phyloP scores from a whole-genome alignment of 2,113 vertebrate species.

The Tympanuchus pallidicinctus region DNA sequence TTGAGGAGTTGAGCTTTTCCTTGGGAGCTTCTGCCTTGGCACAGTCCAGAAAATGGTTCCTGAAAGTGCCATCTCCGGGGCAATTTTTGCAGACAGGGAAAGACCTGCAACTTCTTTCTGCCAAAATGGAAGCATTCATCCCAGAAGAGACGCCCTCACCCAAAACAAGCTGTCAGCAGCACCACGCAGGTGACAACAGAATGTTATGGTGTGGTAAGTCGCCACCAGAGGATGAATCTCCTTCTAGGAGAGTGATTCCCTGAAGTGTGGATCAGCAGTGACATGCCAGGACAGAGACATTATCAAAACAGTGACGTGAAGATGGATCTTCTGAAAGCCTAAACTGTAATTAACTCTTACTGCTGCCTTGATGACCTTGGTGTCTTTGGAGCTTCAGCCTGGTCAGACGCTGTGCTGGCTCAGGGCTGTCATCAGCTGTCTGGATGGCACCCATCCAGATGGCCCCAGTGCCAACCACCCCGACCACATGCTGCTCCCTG shows the following conservation, averaged over 20 bases:
- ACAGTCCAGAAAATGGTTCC: neutral
- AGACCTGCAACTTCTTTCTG: neutral
- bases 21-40: neutral
- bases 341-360: neutral
- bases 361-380: conserved; percentile 4
- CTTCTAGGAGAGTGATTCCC: neutral
- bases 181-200: neutral
- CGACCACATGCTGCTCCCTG: conserved; percentile 79
- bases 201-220: neutral
- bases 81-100: neutral
- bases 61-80: neutral
- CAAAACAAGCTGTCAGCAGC: neutral
- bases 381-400: neutral
- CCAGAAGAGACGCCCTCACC: neutral
- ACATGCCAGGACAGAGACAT: conserved; percentile 52
- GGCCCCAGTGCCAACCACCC: conserved; percentile 68
- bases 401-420: neutral
- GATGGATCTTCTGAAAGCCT: neutral
- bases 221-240: neutral
- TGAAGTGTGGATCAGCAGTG: conserved; percentile 55
- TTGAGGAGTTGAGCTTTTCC: neutral
- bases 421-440: neutral
- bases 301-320: conserved; percentile 44
- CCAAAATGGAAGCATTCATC: neutral
- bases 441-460: conserved; percentile 54